phyloP scores from a whole-genome alignment of 2,113 vertebrate species.

The Damaliscus lunatus region DNA sequence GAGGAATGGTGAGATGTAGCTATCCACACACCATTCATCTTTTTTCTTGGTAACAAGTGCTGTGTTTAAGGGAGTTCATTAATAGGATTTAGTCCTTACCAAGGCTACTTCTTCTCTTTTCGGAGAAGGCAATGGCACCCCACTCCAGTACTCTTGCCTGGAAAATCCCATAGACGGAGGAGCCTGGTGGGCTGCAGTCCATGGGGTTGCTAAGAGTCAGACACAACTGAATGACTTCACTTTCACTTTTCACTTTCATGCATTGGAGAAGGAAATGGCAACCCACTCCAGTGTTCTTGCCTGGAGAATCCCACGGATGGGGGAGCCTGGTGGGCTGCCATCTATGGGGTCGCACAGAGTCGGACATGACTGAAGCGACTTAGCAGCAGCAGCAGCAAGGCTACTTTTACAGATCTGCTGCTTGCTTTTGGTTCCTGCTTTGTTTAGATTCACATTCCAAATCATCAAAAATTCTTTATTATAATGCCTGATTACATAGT shows the following conservation, averaged over 20 bases:
- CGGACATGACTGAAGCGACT: neutral
- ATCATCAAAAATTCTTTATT: constrained; percentile 4
- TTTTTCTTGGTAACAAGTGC: constrained; percentile 15
- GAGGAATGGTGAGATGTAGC: neutral
- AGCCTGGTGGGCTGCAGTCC: no score
- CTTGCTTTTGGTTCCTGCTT: constrained; percentile 10
- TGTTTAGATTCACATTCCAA: constrained; percentile 14
- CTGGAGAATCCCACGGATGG: no score
- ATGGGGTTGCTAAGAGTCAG: no score
- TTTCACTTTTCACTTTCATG: no score
- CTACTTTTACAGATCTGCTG: neutral
- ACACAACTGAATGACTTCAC: no score
- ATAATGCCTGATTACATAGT: neutral
- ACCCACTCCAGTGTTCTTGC: no score
- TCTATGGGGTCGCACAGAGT: neutral
- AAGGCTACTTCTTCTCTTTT: neutral
- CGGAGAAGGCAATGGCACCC: no score
- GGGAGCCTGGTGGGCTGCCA: no score
- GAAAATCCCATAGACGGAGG: no score
- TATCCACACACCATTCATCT: neutral
- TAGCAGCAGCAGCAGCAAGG: neutral
- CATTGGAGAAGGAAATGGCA: no score
- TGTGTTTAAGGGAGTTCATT: neutral
- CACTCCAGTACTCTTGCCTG: no score
- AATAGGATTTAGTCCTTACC: neutral